Percentiles rank a stretch among this genome's conserved stretches.
Conservation (phyloP, 2,113 vertebrate genomes). For the Grammomys dolichurus region DNA sequence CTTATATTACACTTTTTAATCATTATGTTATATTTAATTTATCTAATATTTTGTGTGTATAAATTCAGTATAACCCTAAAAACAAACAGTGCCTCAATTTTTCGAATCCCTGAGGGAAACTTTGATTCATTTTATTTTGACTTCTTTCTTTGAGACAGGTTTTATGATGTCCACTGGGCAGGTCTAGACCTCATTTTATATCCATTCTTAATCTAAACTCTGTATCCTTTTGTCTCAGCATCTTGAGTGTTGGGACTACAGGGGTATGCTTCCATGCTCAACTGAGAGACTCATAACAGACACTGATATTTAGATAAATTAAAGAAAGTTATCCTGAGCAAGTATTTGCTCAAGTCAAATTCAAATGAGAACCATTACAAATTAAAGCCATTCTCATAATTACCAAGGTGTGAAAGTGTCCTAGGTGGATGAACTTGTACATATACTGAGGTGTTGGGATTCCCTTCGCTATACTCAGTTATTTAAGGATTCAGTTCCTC, state of each 20-base stretch:
- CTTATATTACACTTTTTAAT: not conserved
- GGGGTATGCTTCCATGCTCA: not conserved
- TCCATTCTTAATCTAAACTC: not conserved
- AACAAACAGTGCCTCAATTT: not conserved
- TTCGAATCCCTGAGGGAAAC: not conserved
- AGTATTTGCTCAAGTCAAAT: not conserved
- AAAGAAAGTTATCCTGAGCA: not conserved
- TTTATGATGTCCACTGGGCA: not conserved
- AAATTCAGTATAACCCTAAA: not conserved
- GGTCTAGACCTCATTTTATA: not conserved
- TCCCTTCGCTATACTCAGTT: not conserved
- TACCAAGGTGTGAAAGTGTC: not conserved
- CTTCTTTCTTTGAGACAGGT: not conserved
- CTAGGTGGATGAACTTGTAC: not conserved
- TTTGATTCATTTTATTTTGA: not conserved
- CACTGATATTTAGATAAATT: not conserved
- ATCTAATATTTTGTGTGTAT: not conserved
- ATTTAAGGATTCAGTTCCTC: not conserved
- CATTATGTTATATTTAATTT: not conserved
- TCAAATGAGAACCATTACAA: constrained; percentile 2
- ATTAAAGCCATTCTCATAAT: not conserved
- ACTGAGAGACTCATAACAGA: not conserved
- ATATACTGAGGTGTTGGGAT: not conserved
- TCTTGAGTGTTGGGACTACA: not conserved
- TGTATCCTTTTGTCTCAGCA: not conserved